phyloP scores from a whole-genome alignment of 2,888 invertebrate species.

The Steinernema scapterisci region DNA sequence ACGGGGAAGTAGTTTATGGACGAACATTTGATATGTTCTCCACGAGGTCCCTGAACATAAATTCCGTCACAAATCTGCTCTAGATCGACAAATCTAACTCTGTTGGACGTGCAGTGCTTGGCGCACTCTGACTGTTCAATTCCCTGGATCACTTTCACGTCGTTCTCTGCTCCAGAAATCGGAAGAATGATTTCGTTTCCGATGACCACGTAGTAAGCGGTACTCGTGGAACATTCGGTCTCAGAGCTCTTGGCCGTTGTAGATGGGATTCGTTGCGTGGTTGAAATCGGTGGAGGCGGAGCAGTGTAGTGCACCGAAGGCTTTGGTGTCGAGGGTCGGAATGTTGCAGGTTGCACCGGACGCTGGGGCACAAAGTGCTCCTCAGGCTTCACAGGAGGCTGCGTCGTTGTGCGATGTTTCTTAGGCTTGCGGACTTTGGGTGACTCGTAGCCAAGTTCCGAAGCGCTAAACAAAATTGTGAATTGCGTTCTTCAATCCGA shows the following conservation, averaged over 20 bases:
- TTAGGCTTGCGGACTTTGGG: neutral
- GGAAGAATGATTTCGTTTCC: constrained; percentile 63
- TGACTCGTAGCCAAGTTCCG: constrained; percentile 37
- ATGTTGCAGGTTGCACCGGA: neutral
- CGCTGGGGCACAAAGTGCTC: neutral
- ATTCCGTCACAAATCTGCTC: too few relatives aligned
- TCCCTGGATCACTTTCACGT: constrained; percentile 49
- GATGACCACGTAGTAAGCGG: constrained; percentile 62
- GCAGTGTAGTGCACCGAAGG: neutral
- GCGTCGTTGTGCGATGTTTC: neutral
- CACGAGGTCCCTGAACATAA: constrained; percentile 51
- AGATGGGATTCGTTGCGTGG: neutral
- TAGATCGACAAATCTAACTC: constrained; percentile 47
- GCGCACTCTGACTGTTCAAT: constrained; percentile 61
- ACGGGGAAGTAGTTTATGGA: constrained; percentile 61
- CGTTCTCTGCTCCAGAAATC: constrained; percentile 32
- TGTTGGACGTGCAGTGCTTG: constrained; percentile 52
- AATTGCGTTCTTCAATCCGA: neutral
- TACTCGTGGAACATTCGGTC: constrained; percentile 48
- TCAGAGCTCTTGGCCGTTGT: constrained; percentile 9
- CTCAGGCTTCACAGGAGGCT: neutral
- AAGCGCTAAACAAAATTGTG: constrained; percentile 16
- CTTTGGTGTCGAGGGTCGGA: neutral
- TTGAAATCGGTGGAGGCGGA: neutral
- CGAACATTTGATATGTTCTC: constrained; percentile 52